phyloP scores from a whole-genome alignment of 2,797 vertebrate species.

The Spea hammondii region DNA sequence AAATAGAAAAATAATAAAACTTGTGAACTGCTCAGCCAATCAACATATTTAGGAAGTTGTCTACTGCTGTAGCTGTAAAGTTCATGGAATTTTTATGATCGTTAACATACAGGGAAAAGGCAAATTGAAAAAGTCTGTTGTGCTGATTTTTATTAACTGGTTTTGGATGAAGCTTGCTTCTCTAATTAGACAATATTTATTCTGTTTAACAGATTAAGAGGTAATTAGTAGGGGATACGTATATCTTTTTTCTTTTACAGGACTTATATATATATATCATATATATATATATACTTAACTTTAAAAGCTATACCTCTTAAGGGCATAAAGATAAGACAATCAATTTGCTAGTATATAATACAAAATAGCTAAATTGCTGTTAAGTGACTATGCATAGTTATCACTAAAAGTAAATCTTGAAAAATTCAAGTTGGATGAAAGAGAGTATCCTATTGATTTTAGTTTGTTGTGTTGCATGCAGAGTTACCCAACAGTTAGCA shows the following conservation, averaged over 20 bases:
- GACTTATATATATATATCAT: too few species aligned
- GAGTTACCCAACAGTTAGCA: neutral
- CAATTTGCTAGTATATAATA: neutral
- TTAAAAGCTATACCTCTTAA: too few species aligned
- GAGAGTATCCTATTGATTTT: neutral
- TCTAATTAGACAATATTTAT: neutral
- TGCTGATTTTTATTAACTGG: neutral
- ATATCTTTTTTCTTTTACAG: too few species aligned
- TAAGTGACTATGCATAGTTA: neutral
- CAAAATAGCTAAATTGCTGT: neutral
- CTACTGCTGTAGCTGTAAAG: too few species aligned
- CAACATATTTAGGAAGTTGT: too few species aligned
- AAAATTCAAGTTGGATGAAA: neutral
- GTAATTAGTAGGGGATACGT: neutral
- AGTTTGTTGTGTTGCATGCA: neutral
- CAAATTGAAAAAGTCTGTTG: too few species aligned
- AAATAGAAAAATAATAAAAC: too few species aligned
- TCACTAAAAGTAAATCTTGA: neutral
- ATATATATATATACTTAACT: too few species aligned
- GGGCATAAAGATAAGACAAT: too few species aligned
- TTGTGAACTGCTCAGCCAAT: too few species aligned
- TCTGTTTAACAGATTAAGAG: neutral
- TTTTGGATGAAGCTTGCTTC: neutral
- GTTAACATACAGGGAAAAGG: too few species aligned
- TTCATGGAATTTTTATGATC: too few species aligned